Evolutionary conservation across 2,797 vertebrate species (phyloP).

Genomic region (Malacoraja senta): DNA sequence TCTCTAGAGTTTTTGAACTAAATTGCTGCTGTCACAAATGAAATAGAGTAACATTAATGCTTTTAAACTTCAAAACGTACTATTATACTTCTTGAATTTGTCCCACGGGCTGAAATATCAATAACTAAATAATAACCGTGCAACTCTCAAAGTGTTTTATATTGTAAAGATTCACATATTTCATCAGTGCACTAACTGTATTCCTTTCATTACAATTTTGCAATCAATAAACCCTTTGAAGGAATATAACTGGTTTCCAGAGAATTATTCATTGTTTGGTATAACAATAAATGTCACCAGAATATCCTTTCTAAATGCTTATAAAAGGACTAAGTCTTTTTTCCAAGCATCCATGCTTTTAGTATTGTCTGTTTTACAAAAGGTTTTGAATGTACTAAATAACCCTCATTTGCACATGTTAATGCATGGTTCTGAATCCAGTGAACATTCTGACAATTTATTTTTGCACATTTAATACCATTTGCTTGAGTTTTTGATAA

Average conservation of each 20-base stretch:
- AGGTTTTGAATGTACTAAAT: not conserved
- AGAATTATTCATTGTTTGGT: not conserved
- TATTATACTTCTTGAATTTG: not conserved
- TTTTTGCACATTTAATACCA: not conserved
- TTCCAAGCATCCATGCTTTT: not conserved
- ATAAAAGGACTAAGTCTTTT: too few relatives aligned
- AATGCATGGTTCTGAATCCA: not conserved
- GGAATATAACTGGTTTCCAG: not conserved
- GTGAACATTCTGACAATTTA: not conserved
- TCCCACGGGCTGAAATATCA: not conserved
- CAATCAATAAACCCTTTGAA: not conserved
- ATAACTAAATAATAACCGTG: not conserved
- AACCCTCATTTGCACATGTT: not conserved
- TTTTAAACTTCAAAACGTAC: not conserved
- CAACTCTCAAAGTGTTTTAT: not conserved
- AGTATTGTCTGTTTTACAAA: not conserved
- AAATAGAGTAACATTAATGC: not conserved
- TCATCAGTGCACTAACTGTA: not conserved
- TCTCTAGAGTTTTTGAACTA: not conserved
- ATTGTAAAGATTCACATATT: not conserved
- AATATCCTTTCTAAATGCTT: not conserved
- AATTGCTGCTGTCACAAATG: not conserved
- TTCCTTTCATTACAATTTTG: not conserved
- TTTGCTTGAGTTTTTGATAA: not conserved
- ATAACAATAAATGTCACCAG: not conserved